Percentiles rank a stretch among this genome's conserved stretches.
These are phyloP conservation scores for Popillia japonica DNA, from an alignment of 1,140 invertebrate genomes.

Conservation along the genomic window DNA sequence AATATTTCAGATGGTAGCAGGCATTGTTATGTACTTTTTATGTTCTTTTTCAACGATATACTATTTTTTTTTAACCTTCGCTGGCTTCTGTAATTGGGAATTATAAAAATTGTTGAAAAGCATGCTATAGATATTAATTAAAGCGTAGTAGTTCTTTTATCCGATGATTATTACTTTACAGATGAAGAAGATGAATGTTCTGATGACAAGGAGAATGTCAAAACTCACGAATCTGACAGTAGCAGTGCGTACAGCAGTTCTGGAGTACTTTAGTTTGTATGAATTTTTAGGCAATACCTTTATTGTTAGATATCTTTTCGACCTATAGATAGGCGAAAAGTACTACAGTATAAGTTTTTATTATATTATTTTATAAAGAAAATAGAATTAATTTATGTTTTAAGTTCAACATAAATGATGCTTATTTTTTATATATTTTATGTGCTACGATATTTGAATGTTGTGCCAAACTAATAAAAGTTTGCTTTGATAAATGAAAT, in stretches of 20 bases:
- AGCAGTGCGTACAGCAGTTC: conserved; percentile 43
- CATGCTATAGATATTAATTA: too few relatives aligned
- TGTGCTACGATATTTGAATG: neutral
- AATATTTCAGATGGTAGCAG: neutral
- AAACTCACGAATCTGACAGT: conserved; percentile 36
- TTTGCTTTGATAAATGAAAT: too few relatives aligned
- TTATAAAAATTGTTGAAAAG: neutral
- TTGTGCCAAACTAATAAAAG: conserved; percentile 1
- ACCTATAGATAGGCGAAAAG: neutral
- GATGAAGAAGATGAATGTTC: conserved; percentile 37
- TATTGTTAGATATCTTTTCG: neutral
- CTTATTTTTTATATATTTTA: conserved; percentile 19
- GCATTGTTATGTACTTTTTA: neutral
- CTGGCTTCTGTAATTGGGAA: neutral
- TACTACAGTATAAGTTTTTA: neutral
- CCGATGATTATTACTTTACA: neutral
- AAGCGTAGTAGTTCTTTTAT: too few relatives aligned
- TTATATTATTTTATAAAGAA: conserved; percentile 7
- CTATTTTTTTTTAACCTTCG: too few relatives aligned
- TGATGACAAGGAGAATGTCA: conserved; percentile 19
- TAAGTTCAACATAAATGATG: neutral
- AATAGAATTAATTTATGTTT: neutral
- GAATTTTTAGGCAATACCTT: neutral
- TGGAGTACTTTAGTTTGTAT: neutral
- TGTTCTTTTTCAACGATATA: neutral